A percentile compares a stretch with the other conserved stretches of the same genome.
These are phyloP conservation scores for Caenorhabditis panamensis DNA, from an alignment of 2,888 invertebrate genomes.

Conservation along the genomic window DNA sequence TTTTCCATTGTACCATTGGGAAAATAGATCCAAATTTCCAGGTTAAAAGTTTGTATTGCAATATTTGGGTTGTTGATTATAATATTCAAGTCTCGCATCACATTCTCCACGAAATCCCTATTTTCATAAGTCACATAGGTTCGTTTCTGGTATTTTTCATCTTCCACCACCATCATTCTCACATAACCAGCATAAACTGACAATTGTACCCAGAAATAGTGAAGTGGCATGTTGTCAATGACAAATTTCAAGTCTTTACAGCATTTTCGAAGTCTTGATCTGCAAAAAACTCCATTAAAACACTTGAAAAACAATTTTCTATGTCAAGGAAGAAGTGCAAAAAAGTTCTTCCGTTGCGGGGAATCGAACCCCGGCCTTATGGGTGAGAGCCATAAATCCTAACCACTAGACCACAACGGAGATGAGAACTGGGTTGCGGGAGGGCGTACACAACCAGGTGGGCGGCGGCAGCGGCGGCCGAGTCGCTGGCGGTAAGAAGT, in stretches of 20 bases:
- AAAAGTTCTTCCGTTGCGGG: conserved; percentile 68
- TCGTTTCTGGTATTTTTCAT: not conserved
- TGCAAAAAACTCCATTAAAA: not conserved
- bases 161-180: not conserved
- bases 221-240: not conserved
- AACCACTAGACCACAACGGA: conserved; percentile 68
- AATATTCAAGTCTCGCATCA: not conserved
- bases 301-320: too few species aligned
- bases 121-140: not conserved
- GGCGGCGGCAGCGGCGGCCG: not conserved
- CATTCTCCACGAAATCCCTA: not conserved
- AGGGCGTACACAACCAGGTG: not conserved
- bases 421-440: not conserved
- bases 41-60: not conserved
- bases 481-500: not conserved
- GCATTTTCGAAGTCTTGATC: not conserved
- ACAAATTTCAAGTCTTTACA: not conserved
- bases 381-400: conserved; percentile 72
- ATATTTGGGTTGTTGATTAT: not conserved
- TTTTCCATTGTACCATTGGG: not conserved
- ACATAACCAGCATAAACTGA: not conserved
- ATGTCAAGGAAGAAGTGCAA: not conserved
- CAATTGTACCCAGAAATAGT: not conserved
- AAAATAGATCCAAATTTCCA: not conserved
- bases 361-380: conserved; percentile 74